Base-by-base conservation (phyloP, 2,797 vertebrate genomes). In the Clarias platycephalus region DNA sequence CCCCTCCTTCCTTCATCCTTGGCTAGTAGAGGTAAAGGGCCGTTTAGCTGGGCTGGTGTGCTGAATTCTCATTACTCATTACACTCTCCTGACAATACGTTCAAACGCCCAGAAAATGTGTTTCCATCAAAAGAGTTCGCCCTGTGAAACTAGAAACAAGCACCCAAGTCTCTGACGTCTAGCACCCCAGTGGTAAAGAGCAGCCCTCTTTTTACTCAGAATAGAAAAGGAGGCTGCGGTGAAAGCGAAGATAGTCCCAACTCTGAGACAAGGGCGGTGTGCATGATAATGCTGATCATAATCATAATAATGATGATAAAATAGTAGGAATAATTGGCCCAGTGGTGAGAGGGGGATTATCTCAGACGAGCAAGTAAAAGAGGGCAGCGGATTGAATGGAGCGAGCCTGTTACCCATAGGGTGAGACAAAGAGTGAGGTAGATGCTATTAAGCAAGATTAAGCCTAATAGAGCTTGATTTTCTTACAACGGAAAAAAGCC, bases 401-500 rank as follows among this genome's bases (percentile, higher is more conserved):
- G 92, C 93, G 96, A 97, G 97, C 96, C 96, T 97, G 97, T 96
- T 96, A 94, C 95, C 95, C 95, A 96, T 97, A 95, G 93, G 94
- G 93, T 92, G 89, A 95, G 92, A 98, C 97, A 98, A 98, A 97
- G 74, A 91, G 93, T 94, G 93, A 95, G 94, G 95, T 96, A 95
- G 95, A 96, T 96, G 96, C 96, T 95, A 98, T 98, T 99, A 98
- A 97, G 96, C 96, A 96, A 98, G 97, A 98, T 98, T 98, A 98
- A 95, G 95, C 94, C 95, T 97, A 97, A 97, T 97, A 95, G 96
- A 96, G 94, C 95, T 93, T 96, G 95, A 97, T 97, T 97, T 97
- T 95, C 96, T 95, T 96, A 95, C 95, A 97, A 96, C 92, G 89
- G 92, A 91, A 90, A 92, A 91, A 89, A 90, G 67, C 84, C 78